Conservation (phyloP, 37 sponge, comb jelly and placozoan species). For the Chondrosia reniformis region DNA sequence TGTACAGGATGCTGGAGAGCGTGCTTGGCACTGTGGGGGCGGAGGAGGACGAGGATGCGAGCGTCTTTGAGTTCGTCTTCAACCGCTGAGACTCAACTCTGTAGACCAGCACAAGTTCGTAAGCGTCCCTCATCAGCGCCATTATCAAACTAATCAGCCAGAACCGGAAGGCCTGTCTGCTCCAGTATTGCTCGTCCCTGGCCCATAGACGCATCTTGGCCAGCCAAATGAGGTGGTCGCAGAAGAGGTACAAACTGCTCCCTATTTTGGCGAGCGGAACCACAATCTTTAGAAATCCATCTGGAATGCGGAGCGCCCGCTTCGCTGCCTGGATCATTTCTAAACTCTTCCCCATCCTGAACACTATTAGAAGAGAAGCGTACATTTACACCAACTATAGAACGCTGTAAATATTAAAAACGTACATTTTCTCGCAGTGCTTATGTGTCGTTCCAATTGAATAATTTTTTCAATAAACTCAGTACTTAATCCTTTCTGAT, state of each 20-base stretch:
- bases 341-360: constrained; percentile 73
- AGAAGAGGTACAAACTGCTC: constrained; percentile 61
- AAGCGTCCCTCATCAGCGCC: constrained; percentile 44
- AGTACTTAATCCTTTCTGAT: constrained; percentile 10
- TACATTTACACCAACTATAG: background rate
- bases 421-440: constrained; percentile 75
- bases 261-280: constrained; percentile 59
- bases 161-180: constrained; percentile 34
- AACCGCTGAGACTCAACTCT: constrained; percentile 30
- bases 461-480: constrained; percentile 33
- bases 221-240: constrained; percentile 76
- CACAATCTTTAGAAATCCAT: constrained; percentile 45
- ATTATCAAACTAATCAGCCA: constrained; percentile 57
- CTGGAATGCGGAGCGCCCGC: constrained; percentile 57
- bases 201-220: constrained; percentile 45
- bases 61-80: constrained; percentile 19
- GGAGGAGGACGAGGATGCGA: background rate
- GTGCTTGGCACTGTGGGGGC: constrained; percentile 2
- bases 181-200: constrained; percentile 44
- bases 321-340: constrained; percentile 56
- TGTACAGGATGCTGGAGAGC: background rate
- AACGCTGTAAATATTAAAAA: background rate
- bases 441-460: constrained; percentile 48
- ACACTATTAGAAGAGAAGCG: constrained; percentile 46
- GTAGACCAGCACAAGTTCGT: constrained; percentile 36